Evolutionary conservation across 2,797 vertebrate genomes (phyloP).

Genomic region (Setipinna tenuifilis): DNA sequence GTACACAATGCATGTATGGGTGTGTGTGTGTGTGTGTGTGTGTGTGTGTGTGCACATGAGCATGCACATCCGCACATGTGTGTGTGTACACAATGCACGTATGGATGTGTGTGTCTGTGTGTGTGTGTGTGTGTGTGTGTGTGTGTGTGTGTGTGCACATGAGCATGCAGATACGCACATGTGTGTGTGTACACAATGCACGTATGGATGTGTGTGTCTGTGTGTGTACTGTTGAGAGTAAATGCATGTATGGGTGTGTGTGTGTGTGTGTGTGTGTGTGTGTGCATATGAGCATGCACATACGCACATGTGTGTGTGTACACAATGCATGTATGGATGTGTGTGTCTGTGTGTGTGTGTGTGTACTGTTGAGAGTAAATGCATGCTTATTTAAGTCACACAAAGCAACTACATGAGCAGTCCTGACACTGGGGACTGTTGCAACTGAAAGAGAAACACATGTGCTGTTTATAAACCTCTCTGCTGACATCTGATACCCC

Average conservation of each 20-base stretch:
- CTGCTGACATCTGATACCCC: background rate
- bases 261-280: background rate
- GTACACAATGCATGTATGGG: background rate
- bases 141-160: too few relatives aligned
- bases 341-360: background rate
- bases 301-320: background rate
- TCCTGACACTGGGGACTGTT: background rate
- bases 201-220: too few relatives aligned
- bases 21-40: background rate
- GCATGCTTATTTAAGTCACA: background rate
- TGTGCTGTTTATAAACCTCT: background rate
- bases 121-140: too few relatives aligned
- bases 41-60: background rate
- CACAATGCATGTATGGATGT: background rate
- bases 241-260: too few relatives aligned
- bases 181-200: background rate
- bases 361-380: background rate
- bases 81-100: too few relatives aligned
- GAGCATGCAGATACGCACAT: too few relatives aligned
- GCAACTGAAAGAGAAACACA: background rate
- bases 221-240: too few relatives aligned
- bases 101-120: too few relatives aligned
- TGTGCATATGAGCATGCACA: background rate
- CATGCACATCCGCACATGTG: too few relatives aligned
- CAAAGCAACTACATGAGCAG: background rate